phyloP scores from a whole-genome alignment of 2,797 vertebrate species.

The Arvicola amphibius region DNA sequence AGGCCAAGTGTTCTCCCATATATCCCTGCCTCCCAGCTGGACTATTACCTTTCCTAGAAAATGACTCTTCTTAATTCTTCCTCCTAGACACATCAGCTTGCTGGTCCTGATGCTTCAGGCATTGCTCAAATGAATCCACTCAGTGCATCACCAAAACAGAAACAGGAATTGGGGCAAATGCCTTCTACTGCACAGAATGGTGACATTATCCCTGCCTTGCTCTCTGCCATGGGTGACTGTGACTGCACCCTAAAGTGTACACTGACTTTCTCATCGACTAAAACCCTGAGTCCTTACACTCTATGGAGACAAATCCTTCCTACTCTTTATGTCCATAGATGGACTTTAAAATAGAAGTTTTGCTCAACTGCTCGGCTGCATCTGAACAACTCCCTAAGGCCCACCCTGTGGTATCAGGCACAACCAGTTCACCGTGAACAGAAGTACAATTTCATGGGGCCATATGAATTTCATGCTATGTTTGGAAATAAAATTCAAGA shows the following conservation, averaged over 20 bases:
- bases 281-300: background rate
- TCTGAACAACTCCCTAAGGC: background rate
- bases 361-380: background rate
- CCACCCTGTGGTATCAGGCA: background rate
- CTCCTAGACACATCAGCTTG: background rate
- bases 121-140: background rate
- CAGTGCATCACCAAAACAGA: background rate
- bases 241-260: background rate
- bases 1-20: background rate
- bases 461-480: background rate
- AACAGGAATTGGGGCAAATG: background rate
- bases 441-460: background rate
- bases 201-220: background rate
- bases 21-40: background rate
- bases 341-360: background rate
- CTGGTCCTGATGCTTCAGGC: background rate
- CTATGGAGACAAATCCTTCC: background rate
- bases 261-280: background rate
- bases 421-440: background rate
- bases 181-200: background rate
- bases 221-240: background rate
- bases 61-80: background rate
- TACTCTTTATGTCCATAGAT: background rate
- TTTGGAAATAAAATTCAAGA: constrained; percentile 28
- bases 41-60: background rate